Evolutionary conservation across 1,140 invertebrate species (phyloP), one percentile per base, ranked within the genome.

Genomic region (Papilio helenus): DNA sequence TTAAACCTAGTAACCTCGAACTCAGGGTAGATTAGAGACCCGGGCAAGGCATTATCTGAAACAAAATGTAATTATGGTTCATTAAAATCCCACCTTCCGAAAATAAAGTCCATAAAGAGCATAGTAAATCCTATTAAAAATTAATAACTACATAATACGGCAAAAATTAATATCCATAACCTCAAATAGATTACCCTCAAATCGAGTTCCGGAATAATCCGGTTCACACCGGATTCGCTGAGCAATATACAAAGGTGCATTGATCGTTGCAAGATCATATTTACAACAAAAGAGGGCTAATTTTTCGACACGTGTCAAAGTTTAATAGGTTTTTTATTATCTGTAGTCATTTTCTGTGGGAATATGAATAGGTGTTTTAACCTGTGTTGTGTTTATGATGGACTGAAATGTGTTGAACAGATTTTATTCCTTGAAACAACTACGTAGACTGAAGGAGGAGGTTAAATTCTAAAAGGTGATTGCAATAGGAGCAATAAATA

Each of bases 251-350:
- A n/a, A 29, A 68, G 61, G 61, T 68, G 61, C 61, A 68, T 68
- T 68, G 61, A 68, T 68, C 26, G 20, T 61, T 61, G 58, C 26
- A 4, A 68, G 61, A 68, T 29, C 26, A 68, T 68, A 34, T 46
- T 90, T 90, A 87, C 84, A 87, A 89, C 83, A 87, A 65, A 29
- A 68, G 73, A 85, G 88, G 87, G 88, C 85, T 87, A 80, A 81
- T 83, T 83, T 79, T 74, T 73, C 46, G 85, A 80, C 89, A 91
- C 89, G 89, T 90, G 89, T 80, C 86, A 68, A 18, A 68, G 26
- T 68, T 68, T 68, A 68, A 68, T 68, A 68, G 61, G 61, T 65
- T 68, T 68, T 68, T 65, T 65, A 65, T 65, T 68, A 68, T 68
- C 61, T 18, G 23, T 68, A 65, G 61, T 65, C 61, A 65, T 65